Conservation (phyloP, 1,140 invertebrate genomes). For the Drosophila asahinai region DNA sequence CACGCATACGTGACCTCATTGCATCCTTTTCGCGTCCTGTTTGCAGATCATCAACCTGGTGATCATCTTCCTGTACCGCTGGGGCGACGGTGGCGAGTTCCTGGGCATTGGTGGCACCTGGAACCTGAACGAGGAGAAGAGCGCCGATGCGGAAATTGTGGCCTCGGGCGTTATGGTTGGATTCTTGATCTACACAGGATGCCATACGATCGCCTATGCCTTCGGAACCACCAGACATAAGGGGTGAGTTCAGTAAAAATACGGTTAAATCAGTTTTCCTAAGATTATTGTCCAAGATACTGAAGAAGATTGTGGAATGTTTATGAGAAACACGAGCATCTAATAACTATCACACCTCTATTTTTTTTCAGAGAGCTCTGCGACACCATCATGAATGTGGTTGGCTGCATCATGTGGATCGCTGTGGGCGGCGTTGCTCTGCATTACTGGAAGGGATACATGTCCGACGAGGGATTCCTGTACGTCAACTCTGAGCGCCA, state of each 20-base stretch:
- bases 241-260: conserved; percentile 85
- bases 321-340: no score
- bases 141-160: conserved; percentile 93
- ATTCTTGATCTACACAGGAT: conserved; percentile 92
- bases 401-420: conserved; percentile 93
- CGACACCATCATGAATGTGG: conserved; percentile 94
- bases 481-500: conserved; percentile 89
- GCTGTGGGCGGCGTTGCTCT: conserved; percentile 93
- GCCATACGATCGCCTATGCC: conserved; percentile 89
- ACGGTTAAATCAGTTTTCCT: no score
- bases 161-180: conserved; percentile 94
- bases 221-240: conserved; percentile 92
- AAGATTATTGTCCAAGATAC: background rate
- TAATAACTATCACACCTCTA: background rate
- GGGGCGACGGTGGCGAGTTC: conserved; percentile 92
- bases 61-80: conserved; percentile 92
- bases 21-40: conserved; percentile 6
- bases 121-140: conserved; percentile 95
- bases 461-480: conserved; percentile 90
- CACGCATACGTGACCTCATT: conserved; percentile 39
- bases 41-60: conserved; percentile 91
- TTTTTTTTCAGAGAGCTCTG: conserved; percentile 86
- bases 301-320: no score
- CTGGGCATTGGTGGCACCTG: conserved; percentile 93
- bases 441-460: conserved; percentile 94